Conservation (phyloP, 2,888 invertebrate genomes). For the Agrypnus murinus region DNA sequence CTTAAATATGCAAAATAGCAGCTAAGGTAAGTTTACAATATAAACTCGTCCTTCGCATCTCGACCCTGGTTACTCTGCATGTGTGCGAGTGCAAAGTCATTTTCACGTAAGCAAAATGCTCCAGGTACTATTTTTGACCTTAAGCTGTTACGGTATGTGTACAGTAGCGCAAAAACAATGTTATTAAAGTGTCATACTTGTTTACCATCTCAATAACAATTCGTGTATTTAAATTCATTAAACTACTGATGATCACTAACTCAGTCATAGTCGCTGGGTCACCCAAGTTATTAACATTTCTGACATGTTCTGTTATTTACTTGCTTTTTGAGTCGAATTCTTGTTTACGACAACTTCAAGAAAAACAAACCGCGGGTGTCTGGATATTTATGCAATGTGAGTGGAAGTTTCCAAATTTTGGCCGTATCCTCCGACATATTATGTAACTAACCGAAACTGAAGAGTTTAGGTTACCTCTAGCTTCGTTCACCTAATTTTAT, state of each 20-base stretch:
- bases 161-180: background rate
- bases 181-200: background rate
- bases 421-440: constrained; percentile 7
- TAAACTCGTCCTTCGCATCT: constrained; percentile 15
- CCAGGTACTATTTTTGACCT: background rate
- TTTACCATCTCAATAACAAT: constrained; percentile 6
- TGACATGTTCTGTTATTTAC: background rate
- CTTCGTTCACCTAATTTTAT: too few relatives aligned
- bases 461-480: too few relatives aligned
- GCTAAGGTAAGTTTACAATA: too few relatives aligned
- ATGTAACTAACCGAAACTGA: background rate
- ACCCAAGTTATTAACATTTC: background rate
- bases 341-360: constrained; percentile 10
- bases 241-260: background rate
- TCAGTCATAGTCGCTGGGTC: background rate
- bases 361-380: constrained; percentile 14
- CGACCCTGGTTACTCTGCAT: constrained; percentile 32
- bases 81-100: constrained; percentile 34
- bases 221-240: constrained; percentile 1
- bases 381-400: constrained; percentile 11
- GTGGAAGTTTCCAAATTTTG: constrained; percentile 15
- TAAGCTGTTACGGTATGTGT: background rate
- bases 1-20: constrained; percentile 12
- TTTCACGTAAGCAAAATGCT: constrained; percentile 15
- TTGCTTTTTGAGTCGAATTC: background rate